Percentiles rank a stretch among this genome's conserved stretches.
Evolutionary conservation across 2,797 vertebrate species (phyloP).

Genomic region (Phalanger gymnotis): DNA sequence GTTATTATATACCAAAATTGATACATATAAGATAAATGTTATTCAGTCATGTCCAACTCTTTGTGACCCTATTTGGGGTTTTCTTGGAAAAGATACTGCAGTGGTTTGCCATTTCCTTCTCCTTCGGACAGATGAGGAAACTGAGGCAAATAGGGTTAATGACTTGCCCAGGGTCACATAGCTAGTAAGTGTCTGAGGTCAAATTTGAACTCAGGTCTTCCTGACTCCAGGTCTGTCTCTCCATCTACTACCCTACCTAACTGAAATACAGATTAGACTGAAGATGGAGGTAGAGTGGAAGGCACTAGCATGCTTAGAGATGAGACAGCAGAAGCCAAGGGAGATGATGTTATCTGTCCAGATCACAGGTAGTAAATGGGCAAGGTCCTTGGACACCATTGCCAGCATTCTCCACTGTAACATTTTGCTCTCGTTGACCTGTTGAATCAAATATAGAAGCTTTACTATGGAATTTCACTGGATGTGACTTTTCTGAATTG

Average conservation of each 20-base stretch:
- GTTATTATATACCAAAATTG: background rate
- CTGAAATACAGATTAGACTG: background rate
- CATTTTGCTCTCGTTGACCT: background rate
- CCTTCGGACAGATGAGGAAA: background rate
- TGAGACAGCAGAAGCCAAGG: background rate
- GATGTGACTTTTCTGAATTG: slow-evolving; percentile 47
- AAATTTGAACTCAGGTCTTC: background rate
- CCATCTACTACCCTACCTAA: background rate
- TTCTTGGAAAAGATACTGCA: background rate
- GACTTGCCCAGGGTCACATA: background rate
- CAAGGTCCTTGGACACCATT: background rate
- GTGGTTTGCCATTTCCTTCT: background rate
- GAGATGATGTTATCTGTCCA: background rate
- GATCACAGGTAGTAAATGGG: background rate
- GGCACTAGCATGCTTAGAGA: background rate
- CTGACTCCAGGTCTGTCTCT: background rate
- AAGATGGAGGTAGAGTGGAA: background rate
- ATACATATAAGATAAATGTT: background rate
- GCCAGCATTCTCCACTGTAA: background rate
- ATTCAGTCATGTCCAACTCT: background rate
- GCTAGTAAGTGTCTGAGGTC: background rate
- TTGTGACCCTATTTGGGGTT: background rate
- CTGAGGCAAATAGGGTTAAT: background rate
- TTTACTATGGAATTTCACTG: slow-evolving; percentile 20
- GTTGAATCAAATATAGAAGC: background rate